Evolutionary conservation across 2,888 invertebrate species (phyloP), one percentile per base, ranked within the genome.

Genomic region (Galerucella pusilla): DNA sequence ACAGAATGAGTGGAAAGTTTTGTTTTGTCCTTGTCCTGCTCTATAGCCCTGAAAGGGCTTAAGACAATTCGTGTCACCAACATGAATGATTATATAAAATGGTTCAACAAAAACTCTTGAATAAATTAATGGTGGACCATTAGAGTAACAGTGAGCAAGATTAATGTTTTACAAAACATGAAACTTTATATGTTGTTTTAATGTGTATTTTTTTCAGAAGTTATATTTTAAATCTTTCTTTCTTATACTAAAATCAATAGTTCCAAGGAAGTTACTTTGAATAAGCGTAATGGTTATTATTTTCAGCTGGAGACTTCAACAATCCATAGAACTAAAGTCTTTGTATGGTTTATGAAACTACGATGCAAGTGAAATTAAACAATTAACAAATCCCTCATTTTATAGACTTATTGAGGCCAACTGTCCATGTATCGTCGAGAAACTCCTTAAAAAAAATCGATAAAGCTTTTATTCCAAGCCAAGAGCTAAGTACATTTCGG

Each of bases 61-160:
- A 71, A 71, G 71, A 71, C 71, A 71, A 71, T 71, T 65, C 71
- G 63, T 49, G 71, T 71, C 71, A 71, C 60, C 20, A 20, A 59
- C 57, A 65, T 71, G 57, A 71, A 71, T 71, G 65, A 71, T 71
- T 71, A 64, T 71, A 63, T 64, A 64, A 64, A 69, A 59, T 65
- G 64, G 71, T 64, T n/a, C 10, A 57, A 20, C 64, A 71, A 71
- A 71, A 71, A 71, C 65, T 71, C 54, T 71, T 65, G 71, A 71
- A 71, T 71, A 45, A 65, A 71, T 71, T 65, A 71, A 71, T 71
- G 65, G 59, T 65, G 20, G 57, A 65, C 71, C 65, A 59, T 71
- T 65, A 6, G 65, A 65, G 54, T 64, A 65, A 65, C 57, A 59
- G 64, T 45, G 59, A 71, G 64, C 14, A 45, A 45, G 71, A 71